Evolutionary conservation across 2,888 invertebrate genomes (phyloP), one percentile per base, ranked within the genome.

Genomic region (Drosophila helvetica): DNA sequence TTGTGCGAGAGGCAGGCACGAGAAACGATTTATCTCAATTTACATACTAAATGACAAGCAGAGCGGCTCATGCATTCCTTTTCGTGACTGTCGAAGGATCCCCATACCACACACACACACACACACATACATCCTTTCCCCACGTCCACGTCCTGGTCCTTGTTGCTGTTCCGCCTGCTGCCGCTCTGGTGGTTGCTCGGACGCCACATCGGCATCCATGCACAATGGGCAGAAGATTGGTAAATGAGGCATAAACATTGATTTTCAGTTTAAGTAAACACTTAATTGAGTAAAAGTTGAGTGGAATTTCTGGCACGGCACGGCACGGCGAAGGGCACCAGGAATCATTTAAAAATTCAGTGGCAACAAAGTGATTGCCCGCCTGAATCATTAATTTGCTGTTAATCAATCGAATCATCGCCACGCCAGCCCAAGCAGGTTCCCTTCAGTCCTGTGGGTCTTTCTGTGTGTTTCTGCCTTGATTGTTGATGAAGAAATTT

Each of bases 41-140:
- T 88, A 86, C 86, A 86, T 88, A 86, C 88, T 86, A 84, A 86
- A 86, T 86, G 86, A 86, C 84, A 84, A 87, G 81, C 83, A 79
- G 82, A 74, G 75, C 80, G 76, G 73, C 84, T 75, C 76, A 74
- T 83, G 83, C 83, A 83, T 74, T 77, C 77, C 75, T 80, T 64
- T 70, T 77, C 69, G 70, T 68, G 58, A 53, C 53, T 69, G 64
- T 61, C 47, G 53, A 58, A 50, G 56, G 59, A 54, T 57, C 66
- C 65, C 65, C 65, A 65, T 38, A 15, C 48, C 65, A 48, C 48
- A 51, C 51, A 22, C 60, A 43, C 59, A 45, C 4, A 15, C 50
- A 2, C 33, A 5, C 18, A 25, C 54, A 30, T 19, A 50, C 65
- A 66, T 56, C 56, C 66, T n/a, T 38, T 12, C 7, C 38, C 33